A percentile compares a stretch with the other conserved stretches of the same genome.
These are phyloP conservation scores for Himalopsyche kuldschensis DNA, from an alignment of 2,888 invertebrate species.

Conservation along the genomic window DNA sequence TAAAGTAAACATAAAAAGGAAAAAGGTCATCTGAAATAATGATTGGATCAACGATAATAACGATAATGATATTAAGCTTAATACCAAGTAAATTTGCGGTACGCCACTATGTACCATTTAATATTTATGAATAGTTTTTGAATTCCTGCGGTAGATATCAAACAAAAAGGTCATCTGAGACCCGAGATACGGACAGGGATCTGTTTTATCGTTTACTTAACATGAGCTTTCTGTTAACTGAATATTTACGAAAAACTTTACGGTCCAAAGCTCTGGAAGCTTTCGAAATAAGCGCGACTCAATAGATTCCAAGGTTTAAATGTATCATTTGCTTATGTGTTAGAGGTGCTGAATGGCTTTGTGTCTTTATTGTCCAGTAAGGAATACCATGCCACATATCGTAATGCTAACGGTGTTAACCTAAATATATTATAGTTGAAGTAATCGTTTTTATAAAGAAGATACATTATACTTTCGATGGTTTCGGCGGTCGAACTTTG, in stretches of 20 bases:
- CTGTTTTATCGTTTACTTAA: not conserved
- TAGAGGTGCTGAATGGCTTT: not conserved
- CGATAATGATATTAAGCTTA: too few species aligned
- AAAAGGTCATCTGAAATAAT: too few species aligned
- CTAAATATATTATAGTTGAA: too few species aligned
- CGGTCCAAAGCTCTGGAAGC: not conserved
- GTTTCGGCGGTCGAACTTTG: too few species aligned
- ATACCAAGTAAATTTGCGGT: too few species aligned
- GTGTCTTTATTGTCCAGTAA: too few species aligned
- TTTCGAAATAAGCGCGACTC: not conserved
- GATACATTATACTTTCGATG: too few species aligned
- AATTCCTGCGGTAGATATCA: not conserved
- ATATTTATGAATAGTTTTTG: not conserved
- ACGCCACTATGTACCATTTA: not conserved
- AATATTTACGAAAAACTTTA: slow-evolving; percentile 1
- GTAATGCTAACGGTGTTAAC: too few species aligned
- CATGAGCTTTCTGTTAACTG: not conserved
- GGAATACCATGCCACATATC: too few species aligned
- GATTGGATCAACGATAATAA: too few species aligned
- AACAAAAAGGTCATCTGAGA: not conserved
- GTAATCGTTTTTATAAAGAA: too few species aligned
- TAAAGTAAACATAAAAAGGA: too few species aligned
- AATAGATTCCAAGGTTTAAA: not conserved
- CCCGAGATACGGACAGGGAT: not conserved
- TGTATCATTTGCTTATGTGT: not conserved